These are phyloP conservation scores for Oryctolagus cuniculus DNA, from an alignment of 2,113 vertebrate genomes.

Conservation along the genomic window DNA sequence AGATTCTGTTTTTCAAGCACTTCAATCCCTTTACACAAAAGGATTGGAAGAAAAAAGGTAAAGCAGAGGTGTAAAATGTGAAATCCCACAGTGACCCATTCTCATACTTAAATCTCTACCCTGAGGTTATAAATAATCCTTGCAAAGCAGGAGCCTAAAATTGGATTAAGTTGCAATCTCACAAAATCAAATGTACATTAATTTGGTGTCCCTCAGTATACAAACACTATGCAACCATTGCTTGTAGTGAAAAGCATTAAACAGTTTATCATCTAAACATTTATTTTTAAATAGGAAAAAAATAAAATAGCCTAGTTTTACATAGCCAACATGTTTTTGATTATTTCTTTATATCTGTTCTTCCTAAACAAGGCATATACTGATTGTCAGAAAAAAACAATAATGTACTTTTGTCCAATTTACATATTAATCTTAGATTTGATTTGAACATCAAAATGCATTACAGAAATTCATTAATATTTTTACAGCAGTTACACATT, in stretches of 20 bases:
- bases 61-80: neutral
- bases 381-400: neutral
- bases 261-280: neutral
- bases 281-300: neutral
- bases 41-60: neutral
- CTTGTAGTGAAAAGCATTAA: neutral
- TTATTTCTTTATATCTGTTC: neutral
- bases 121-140: neutral
- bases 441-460: neutral
- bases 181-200: neutral
- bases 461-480: neutral
- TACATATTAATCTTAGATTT: conserved; percentile 16
- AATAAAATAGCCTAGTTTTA: neutral
- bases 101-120: neutral
- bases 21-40: neutral
- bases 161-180: neutral
- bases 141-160: neutral
- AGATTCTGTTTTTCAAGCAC: neutral
- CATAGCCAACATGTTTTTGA: neutral
- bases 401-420: neutral
- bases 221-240: neutral
- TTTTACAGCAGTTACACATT: neutral
- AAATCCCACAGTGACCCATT: neutral
- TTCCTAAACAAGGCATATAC: neutral
- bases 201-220: neutral